A percentile compares a stretch with the other conserved stretches of the same genome.
Conservation (phyloP, 2,888 invertebrate species). For the Leucophenga maculata region DNA sequence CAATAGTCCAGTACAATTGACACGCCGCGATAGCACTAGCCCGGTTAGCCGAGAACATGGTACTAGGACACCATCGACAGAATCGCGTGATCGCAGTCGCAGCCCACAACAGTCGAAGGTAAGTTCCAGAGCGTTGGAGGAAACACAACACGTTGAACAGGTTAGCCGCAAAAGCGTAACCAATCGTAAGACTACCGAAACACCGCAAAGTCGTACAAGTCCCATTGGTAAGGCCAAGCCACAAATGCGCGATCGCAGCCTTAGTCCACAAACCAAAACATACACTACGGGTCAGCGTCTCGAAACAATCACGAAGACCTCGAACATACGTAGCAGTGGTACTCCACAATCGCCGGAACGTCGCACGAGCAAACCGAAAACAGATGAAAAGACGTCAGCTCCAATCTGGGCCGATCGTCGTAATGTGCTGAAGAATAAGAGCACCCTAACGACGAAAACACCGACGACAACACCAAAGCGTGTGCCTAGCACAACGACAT, state of each 20-base stretch:
- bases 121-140: constrained; percentile 39
- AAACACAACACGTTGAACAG: background rate
- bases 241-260: constrained; percentile 23
- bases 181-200: constrained; percentile 61
- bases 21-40: constrained; percentile 13
- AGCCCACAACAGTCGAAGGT: constrained; percentile 70
- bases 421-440: constrained; percentile 48
- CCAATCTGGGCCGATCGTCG: constrained; percentile 67
- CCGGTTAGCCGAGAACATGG: constrained; percentile 6
- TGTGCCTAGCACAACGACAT: constrained; percentile 40
- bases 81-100: constrained; percentile 40
- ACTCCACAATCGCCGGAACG: constrained; percentile 39
- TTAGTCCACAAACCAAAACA: constrained; percentile 35
- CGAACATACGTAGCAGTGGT: constrained; percentile 8
- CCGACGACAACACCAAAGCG: constrained; percentile 40
- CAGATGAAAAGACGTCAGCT: constrained; percentile 39
- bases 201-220: constrained; percentile 37
- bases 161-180: constrained; percentile 72
- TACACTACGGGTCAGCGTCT: constrained; percentile 11
- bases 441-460: constrained; percentile 15
- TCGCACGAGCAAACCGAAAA: constrained; percentile 40
- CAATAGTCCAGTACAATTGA: constrained; percentile 35
- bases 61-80: constrained; percentile 33
- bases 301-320: constrained; percentile 41
- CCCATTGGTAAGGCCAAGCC: constrained; percentile 29